Evolutionary conservation across 2,113 vertebrate genomes (phyloP).

Genomic region (Porphyrio hochstetteri): DNA sequence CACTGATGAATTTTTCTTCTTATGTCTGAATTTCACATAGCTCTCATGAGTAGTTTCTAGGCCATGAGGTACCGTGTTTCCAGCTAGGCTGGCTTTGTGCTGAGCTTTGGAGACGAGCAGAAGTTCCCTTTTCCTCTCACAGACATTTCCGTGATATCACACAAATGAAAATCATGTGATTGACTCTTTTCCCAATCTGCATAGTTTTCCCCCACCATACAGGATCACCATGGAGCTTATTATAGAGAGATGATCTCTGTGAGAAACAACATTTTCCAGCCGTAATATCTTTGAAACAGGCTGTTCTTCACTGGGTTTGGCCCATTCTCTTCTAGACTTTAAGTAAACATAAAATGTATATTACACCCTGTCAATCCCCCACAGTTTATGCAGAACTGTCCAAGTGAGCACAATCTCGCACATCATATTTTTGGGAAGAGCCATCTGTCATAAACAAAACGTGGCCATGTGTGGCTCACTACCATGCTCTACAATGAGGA

Average conservation of each 20-base stretch:
- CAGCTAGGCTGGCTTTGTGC: background rate
- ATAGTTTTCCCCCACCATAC: background rate
- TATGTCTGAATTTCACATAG: background rate
- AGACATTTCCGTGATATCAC: constrained; percentile 21
- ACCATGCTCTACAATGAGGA: constrained; percentile 12
- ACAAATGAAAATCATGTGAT: constrained; percentile 32
- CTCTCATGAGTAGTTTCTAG: background rate
- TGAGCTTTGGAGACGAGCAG: background rate
- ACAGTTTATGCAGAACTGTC: constrained; percentile 65
- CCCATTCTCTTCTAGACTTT: constrained; percentile 65
- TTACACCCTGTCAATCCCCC: constrained; percentile 66
- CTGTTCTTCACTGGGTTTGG: constrained; percentile 51
- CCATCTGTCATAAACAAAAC: constrained; percentile 63
- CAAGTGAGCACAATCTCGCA: constrained; percentile 61
- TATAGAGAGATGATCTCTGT: constrained; percentile 51
- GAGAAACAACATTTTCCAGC: constrained; percentile 53
- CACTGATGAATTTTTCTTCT: background rate
- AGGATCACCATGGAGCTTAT: constrained; percentile 44
- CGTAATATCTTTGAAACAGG: constrained; percentile 51
- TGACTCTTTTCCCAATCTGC: constrained; percentile 16
- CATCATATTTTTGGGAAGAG: constrained; percentile 65
- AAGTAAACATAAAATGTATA: constrained; percentile 67
- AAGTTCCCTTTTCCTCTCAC: constrained; percentile 34
- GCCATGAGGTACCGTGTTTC: background rate
- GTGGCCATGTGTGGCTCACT: constrained; percentile 39